phyloP scores from a whole-genome alignment of 2,113 vertebrate species.

The Phylloscopus whistleri region DNA sequence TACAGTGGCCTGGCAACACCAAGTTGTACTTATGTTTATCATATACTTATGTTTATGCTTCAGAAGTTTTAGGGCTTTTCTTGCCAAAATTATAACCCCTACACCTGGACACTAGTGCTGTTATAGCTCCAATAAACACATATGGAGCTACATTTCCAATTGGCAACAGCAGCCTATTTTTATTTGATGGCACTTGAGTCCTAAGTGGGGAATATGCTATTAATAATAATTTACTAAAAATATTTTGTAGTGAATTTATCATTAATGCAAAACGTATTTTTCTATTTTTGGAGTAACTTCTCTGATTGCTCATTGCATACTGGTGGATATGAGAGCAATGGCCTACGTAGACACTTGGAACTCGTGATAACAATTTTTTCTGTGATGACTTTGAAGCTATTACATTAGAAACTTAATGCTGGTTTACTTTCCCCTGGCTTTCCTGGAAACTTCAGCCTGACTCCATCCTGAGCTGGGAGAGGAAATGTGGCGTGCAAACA shows the following conservation, averaged over 20 bases:
- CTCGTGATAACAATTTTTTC: neutral
- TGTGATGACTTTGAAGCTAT: neutral
- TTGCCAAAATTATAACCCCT: neutral
- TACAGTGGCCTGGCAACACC: neutral
- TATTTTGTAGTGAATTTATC: neutral
- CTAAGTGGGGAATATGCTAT: neutral
- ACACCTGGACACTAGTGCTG: neutral
- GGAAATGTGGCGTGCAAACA: neutral
- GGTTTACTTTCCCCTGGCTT: neutral
- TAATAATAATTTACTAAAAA: constrained; percentile 42
- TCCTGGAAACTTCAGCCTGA: neutral
- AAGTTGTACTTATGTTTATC: neutral
- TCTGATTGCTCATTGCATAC: neutral
- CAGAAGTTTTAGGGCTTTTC: neutral
- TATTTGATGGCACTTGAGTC: constrained; percentile 22
- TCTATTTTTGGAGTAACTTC: neutral
- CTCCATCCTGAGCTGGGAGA: neutral
- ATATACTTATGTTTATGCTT: neutral
- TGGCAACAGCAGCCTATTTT: constrained; percentile 24
- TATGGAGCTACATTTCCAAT: constrained; percentile 2
- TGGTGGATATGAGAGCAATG: neutral
- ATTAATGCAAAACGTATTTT: neutral
- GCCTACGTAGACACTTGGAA: neutral
- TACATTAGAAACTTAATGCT: neutral
- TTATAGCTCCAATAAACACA: neutral